phyloP scores from a whole-genome alignment of 1,140 invertebrate genomes.

The Drosophila kohkoa region DNA sequence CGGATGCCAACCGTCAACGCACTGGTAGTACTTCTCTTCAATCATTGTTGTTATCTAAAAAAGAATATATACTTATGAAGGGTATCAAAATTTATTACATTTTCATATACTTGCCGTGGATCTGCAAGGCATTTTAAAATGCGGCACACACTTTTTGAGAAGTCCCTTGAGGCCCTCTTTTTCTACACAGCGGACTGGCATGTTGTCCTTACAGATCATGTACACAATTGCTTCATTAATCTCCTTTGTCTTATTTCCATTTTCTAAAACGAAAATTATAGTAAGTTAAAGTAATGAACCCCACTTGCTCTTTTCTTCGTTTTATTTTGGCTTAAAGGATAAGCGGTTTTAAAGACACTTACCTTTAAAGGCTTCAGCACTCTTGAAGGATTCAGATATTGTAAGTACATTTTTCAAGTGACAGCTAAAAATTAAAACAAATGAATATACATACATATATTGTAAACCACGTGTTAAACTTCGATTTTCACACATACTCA shows the following conservation, averaged over 20 bases:
- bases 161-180: constrained; percentile 29
- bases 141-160: constrained; percentile 23
- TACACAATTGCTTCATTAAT: constrained; percentile 9
- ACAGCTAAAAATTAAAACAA: too few species aligned
- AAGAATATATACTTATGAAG: constrained; percentile 8
- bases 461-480: too few species aligned
- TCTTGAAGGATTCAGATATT: too few species aligned
- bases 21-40: too few species aligned
- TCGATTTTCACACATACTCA: too few species aligned
- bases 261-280: constrained; percentile 14
- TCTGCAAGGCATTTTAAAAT: constrained; percentile 29
- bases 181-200: constrained; percentile 30
- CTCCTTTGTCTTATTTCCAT: constrained; percentile 11
- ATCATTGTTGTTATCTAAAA: not conserved
- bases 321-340: too few species aligned
- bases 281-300: not conserved
- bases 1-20: too few species aligned
- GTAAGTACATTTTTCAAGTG: too few species aligned
- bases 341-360: too few species aligned
- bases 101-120: constrained; percentile 24
- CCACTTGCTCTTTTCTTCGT: too few species aligned
- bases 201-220: constrained; percentile 23
- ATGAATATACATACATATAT: too few species aligned
- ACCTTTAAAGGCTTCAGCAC: too few species aligned
- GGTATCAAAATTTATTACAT: not conserved